These are phyloP conservation scores for Carcharodon carcharias DNA, from an alignment of 2,797 vertebrate species.

Conservation along the genomic window DNA sequence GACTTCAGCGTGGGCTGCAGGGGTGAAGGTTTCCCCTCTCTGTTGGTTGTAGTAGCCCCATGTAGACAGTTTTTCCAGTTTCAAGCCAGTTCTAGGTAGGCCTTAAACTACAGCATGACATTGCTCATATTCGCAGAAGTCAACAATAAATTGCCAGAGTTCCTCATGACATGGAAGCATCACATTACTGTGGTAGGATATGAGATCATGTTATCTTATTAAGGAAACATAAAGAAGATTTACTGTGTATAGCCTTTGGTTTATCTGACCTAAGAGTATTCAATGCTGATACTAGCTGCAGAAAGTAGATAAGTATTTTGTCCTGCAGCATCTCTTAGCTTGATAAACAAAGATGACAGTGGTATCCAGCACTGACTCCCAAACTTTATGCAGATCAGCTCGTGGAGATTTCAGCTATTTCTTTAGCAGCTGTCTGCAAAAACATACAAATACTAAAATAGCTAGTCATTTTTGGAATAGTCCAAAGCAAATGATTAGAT, in stretches of 20 bases:
- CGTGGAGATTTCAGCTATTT: not conserved
- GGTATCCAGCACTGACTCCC: not conserved
- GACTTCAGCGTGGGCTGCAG: not conserved
- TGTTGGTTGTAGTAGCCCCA: not conserved
- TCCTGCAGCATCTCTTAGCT: not conserved
- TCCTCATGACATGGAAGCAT: not conserved
- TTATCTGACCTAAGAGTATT: not conserved
- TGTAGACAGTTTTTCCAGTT: not conserved
- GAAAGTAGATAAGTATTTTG: not conserved
- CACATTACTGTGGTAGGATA: not conserved
- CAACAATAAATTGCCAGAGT: not conserved
- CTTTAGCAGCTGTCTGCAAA: not conserved
- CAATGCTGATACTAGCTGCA: not conserved
- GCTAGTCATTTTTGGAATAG: not conserved
- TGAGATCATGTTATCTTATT: not conserved
- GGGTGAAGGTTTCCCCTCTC: not conserved
- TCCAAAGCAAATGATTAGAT: not conserved
- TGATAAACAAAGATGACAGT: not conserved
- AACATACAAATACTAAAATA: not conserved
- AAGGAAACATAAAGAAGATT: not conserved
- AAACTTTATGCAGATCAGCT: not conserved
- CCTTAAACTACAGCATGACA: not conserved
- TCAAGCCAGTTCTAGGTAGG: not conserved
- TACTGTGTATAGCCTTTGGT: not conserved
- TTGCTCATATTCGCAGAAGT: not conserved